Evolutionary conservation across 2,797 vertebrate genomes (phyloP), one percentile per base, ranked within the genome.

Genomic region (Meriones psammophilus): DNA sequence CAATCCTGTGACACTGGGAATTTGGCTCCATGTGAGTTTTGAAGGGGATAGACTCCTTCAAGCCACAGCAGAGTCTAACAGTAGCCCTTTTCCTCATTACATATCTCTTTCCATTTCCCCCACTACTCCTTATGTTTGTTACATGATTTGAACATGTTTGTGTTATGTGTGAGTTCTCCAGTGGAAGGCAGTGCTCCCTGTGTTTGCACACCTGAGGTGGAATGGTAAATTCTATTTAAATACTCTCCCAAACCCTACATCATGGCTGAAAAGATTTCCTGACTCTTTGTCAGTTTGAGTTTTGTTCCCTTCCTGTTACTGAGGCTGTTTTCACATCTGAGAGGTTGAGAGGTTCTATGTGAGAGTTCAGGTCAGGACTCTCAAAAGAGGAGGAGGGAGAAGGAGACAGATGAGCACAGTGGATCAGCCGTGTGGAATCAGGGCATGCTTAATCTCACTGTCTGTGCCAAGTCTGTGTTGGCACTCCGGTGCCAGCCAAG

Each of bases 351-450:
- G 58, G 33, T 3, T 8, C 60, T 89, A 20, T 15, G 20, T 54
- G 42, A n/a, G n/a, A 92, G 88, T 90, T 94, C 54, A 84, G 39
- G 56, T 54, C 30, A 18, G 30, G 64, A 81, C 73, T 96, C 36
- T 26, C 30, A 42, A 4, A 9, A 42, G 73, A 58, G 86, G 89
- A 60, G 20, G 62, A 92, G 39, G 26, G 50, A 28, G 79, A 89
- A 83, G 84, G 73, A 78, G 42, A 60, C 42, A 30, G 36, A 54
- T 78, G 78, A 92, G 26, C 78, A 58, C 15, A 77, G n/a, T 60
- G 62, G 58, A 26, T 56, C 91, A 54, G 36, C 6, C 2, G 0
- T 33, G 28, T 74, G 76, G 68, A 71, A 84, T 54, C 0, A 1
- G 60, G 13, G 4, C 50, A 28, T 95, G 84, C 69, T 68, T 79